Evolutionary conservation across 2,888 invertebrate species (phyloP), one percentile per base, ranked within the genome.

Genomic region (Mythimna albipuncta): DNA sequence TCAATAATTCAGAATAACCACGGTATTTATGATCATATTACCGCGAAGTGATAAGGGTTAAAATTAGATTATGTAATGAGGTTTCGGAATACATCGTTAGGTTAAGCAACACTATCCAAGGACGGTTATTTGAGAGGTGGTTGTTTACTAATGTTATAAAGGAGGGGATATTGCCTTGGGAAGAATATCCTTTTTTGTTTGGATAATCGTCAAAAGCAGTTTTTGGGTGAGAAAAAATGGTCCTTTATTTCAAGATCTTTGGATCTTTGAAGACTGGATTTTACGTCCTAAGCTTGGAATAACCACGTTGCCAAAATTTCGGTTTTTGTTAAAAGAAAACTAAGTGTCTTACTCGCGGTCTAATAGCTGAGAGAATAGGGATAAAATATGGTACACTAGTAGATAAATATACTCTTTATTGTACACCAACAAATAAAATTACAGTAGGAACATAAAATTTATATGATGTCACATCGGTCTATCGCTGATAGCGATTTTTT

Each of bases 41-140:
- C 69, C 54, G 57, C 64, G 54, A 72, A 73, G 61, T 81, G 82
- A 84, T 81, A 85, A 77, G 86, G 85, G 86, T 85, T 82, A 86
- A 86, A 76, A 83, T 85, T 85, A 82, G 72, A 78, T 72, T 72
- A 77, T 68, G 32, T 85, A 85, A 85, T 85, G 77, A 85, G 85
- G 85, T 80, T 76, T 86, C 86, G 26, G 64, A 71, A 71, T 86
- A 84, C 84, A 86, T 84, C 86, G 79, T 86, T 85, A 78, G 64
- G 75, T 77, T 82, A 82, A 86, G 86, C 85, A 84, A 85, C 63
- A 71, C 55, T 72, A 80, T 63, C 75, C 83, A 76, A 74, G 72
- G 83, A 58, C 71, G 62, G 80, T 70, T 72, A 85, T 80, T 75
- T 74, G 83, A 85, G 72, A 64, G 73, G 74, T 72, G 67, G 71